Percentiles rank a stretch among this genome's conserved stretches.
phyloP scores from a whole-genome alignment of 2,888 invertebrate species.

The Dryomyza anilis region DNA sequence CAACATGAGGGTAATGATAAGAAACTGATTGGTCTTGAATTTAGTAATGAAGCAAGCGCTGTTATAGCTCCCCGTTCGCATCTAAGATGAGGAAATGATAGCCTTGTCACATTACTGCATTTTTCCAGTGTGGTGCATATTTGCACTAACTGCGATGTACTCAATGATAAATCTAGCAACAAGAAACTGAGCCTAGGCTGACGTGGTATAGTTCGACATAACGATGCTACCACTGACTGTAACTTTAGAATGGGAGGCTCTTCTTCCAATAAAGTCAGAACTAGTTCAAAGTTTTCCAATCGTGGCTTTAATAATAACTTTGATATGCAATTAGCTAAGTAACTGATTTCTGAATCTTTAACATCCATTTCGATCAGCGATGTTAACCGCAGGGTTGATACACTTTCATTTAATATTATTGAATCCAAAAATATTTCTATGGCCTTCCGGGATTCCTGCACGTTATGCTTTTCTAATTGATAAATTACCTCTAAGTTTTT shows the following conservation, averaged over 20 bases:
- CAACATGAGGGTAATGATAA: constrained; percentile 64
- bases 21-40: constrained; percentile 62
- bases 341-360: constrained; percentile 62
- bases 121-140: constrained; percentile 63
- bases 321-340: constrained; percentile 62
- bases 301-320: constrained; percentile 62
- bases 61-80: constrained; percentile 64
- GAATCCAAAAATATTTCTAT: constrained; percentile 64
- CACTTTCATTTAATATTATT: constrained; percentile 63
- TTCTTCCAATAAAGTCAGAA: constrained; percentile 65
- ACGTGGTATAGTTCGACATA: constrained; percentile 55
- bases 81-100: constrained; percentile 65
- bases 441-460: constrained; percentile 50
- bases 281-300: constrained; percentile 64
- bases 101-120: constrained; percentile 63
- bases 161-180: constrained; percentile 65
- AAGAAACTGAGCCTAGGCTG: constrained; percentile 61
- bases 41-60: constrained; percentile 63
- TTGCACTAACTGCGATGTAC: constrained; percentile 64
- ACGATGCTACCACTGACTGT: constrained; percentile 64
- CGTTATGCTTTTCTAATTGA: constrained; percentile 62
- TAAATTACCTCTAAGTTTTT: constrained; percentile 64
- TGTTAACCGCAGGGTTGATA: constrained; percentile 63
- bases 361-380: constrained; percentile 65
- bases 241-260: constrained; percentile 62